Base-by-base conservation (phyloP, 2,888 invertebrate species). In the Chaitophorus viminalis region DNA sequence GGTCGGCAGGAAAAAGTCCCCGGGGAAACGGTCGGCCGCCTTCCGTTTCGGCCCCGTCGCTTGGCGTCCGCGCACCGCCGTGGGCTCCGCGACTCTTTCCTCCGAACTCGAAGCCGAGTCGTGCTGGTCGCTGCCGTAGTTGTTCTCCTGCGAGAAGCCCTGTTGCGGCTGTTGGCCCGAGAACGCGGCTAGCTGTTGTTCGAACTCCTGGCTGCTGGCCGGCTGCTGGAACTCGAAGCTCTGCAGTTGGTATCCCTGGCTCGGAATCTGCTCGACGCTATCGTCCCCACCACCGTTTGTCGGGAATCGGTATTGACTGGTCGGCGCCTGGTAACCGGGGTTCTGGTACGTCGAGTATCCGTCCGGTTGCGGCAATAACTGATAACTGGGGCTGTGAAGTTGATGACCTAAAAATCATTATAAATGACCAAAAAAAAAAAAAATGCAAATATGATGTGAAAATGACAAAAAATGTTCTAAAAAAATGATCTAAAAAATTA, bases 141-240 rank as follows among this genome's bases (percentile, higher is more conserved):
- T 11, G 25, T 14, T n/a, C 4, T 74, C 74, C n/a, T 60, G 74
- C 52, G 79, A 46, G 6, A 29, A 65, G 54, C 0, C n/a, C 14
- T n/a, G 11, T 21, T 85, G 84, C 33, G 21, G 60, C 39, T 60
- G 68, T 1, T 60, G 86, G 60, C 18, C 39, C 36, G 86, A 39
- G n/a, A 74, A 74, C 46, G 29, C 72, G 6, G 39, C 39, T 11
- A 46, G 3, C 18, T 87, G 87, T 31, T 31, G 79, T 14, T 54
- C 31, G 9, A 81, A 25, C 31, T 74, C 74, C 31, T 81, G 87
- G 21, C 79, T n/a, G 33, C 18, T 65, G 39, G 60, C 29, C 39
- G 79, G 31, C 60, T 87, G 81, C 65, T 39, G 78, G 31, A 74
- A 65, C 11, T 81, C 29, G 25, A 75, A 87, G 39, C 65, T 75